Evolutionary conservation across 2,888 invertebrate species (phyloP).

Genomic region (Alentia gelatinosa): DNA sequence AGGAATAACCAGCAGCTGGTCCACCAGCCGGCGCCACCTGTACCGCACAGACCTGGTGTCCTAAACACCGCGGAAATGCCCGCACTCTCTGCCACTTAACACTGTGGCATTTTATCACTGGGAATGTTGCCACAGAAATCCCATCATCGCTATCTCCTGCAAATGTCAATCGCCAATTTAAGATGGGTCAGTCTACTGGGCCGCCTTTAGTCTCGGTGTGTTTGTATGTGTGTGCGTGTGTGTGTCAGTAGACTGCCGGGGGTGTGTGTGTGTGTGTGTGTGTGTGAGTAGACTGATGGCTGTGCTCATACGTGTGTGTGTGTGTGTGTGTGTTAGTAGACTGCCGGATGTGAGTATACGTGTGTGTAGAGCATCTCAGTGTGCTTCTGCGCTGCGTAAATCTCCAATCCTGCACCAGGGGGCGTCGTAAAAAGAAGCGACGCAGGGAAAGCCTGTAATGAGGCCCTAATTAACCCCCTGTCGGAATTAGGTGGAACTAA

Average conservation of each 20-base stretch:
- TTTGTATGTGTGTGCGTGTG: no score
- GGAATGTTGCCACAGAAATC: neutral
- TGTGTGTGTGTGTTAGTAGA: no score
- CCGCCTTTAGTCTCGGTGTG: no score
- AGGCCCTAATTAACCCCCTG: neutral
- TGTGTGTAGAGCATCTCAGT: neutral
- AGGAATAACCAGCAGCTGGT: no score
- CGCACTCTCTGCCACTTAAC: neutral
- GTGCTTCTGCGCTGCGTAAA: neutral
- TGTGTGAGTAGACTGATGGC: no score
- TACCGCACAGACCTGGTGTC: no score
- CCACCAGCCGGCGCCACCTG: no score
- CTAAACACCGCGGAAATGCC: neutral
- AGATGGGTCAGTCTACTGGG: neutral
- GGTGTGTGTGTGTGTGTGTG: no score
- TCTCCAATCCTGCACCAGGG: neutral
- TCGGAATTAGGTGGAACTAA: neutral
- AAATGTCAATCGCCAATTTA: constrained; percentile 16
- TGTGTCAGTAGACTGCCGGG: no score
- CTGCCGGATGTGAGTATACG: no score
- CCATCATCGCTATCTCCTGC: neutral
- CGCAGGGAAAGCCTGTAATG: neutral
- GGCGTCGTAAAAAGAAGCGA: neutral
- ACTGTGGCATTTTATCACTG: neutral
- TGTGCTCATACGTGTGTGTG: no score